Conservation (phyloP, 1,140 invertebrate genomes). For the Cardiocondyla obscurior region DNA sequence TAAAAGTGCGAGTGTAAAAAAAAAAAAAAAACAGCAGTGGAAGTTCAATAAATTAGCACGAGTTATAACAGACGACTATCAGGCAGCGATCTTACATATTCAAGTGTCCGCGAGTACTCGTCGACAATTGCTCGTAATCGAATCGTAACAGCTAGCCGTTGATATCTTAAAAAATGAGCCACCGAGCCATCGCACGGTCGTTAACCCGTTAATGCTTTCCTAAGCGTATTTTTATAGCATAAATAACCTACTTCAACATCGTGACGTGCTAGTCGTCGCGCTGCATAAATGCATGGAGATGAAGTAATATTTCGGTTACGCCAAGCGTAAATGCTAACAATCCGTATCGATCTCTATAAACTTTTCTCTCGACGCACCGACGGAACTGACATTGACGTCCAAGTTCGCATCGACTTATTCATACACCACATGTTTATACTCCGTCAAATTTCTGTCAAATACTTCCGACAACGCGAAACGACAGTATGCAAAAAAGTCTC, state of each 20-base stretch:
- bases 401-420: conserved; percentile 19
- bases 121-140: not conserved
- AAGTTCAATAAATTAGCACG: not conserved
- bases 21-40: not conserved
- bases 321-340: conserved; percentile 28
- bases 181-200: not conserved
- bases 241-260: conserved; percentile 6
- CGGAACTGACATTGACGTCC: conserved; percentile 17
- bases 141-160: not conserved
- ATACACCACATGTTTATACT: conserved; percentile 3
- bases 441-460: not conserved
- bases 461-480: not conserved
- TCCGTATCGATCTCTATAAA: conserved; percentile 36
- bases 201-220: conserved; percentile 36
- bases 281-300: conserved; percentile 18
- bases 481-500: not conserved
- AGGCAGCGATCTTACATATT: not conserved
- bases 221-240: conserved; percentile 12
- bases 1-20: not conserved
- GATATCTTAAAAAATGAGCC: conserved; percentile 7
- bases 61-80: not conserved
- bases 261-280: not conserved
- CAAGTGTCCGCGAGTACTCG: not conserved
- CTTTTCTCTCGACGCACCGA: conserved; percentile 9
- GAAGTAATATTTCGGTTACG: conserved; percentile 30